phyloP scores from a whole-genome alignment of 2,113 vertebrate genomes.

The Myotis brandtii region DNA sequence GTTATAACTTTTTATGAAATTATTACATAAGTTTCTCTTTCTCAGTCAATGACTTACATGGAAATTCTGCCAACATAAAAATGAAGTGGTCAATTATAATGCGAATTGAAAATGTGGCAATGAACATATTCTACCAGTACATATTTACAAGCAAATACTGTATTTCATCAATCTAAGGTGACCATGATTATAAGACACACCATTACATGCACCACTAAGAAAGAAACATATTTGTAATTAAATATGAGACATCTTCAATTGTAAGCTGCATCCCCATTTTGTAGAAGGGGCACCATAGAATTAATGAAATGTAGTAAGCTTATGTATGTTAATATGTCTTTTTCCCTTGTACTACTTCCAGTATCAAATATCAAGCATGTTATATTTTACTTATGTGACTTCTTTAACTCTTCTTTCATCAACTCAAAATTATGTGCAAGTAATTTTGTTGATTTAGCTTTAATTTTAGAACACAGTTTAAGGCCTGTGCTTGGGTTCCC shows the following conservation, averaged over 20 bases:
- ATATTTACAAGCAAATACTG: background rate
- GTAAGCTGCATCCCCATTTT: background rate
- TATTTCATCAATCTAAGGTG: background rate
- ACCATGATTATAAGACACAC: background rate
- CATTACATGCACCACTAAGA: background rate
- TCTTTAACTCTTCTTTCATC: background rate
- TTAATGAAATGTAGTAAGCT: background rate
- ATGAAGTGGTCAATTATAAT: slow-evolving; percentile 37
- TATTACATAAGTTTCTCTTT: background rate
- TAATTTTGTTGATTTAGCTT: slow-evolving; percentile 27
- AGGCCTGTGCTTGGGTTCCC: background rate
- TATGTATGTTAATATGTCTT: background rate
- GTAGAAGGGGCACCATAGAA: background rate
- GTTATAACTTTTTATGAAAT: background rate
- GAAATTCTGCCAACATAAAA: slow-evolving; percentile 56
- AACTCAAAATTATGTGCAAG: slow-evolving; percentile 2
- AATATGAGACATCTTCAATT: slow-evolving; percentile 1
- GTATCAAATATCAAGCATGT: background rate
- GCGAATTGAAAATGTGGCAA: slow-evolving; percentile 17
- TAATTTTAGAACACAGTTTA: slow-evolving; percentile 16
- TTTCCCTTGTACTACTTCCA: background rate
- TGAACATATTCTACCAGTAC: background rate
- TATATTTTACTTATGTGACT: background rate
- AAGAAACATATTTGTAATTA: slow-evolving; percentile 36
- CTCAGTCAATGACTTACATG: background rate